These are phyloP conservation scores for Saimiri boliviensis DNA, from an alignment of 2,113 vertebrate species.

Conservation along the genomic window DNA sequence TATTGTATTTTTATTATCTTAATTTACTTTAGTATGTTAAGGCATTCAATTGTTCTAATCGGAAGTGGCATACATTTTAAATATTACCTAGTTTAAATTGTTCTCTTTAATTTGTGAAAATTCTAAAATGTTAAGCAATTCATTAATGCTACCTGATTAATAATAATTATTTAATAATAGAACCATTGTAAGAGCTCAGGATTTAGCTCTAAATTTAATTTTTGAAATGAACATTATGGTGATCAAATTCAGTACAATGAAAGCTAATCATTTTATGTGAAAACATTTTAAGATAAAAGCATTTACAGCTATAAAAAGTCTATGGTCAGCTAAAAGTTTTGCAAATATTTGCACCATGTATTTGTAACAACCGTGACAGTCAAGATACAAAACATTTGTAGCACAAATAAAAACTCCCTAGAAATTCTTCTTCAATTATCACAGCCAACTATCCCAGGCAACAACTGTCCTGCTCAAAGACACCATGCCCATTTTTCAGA, in stretches of 20 bases:
- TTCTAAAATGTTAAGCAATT: not conserved
- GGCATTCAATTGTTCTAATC: not conserved
- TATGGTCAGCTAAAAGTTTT: too few species aligned
- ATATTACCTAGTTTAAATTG: not conserved
- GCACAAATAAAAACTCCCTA: too few species aligned
- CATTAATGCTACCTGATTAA: not conserved
- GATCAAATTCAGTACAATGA: not conserved
- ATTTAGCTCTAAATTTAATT: not conserved
- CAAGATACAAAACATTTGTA: too few species aligned
- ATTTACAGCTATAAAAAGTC: not conserved
- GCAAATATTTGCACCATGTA: too few species aligned
- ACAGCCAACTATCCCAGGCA: too few species aligned
- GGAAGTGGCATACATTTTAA: not conserved
- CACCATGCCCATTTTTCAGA: too few species aligned
- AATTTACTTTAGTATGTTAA: not conserved
- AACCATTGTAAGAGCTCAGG: not conserved
- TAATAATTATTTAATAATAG: not conserved
- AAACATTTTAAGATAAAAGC: fast-evolving
- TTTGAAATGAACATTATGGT: not conserved
- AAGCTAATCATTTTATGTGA: not conserved
- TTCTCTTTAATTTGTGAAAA: not conserved
- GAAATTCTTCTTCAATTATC: too few species aligned
- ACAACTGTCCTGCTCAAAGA: too few species aligned
- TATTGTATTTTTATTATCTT: not conserved
- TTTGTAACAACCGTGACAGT: too few species aligned